Conservation (phyloP, 2,113 vertebrate species). For the Hylia prasina region DNA sequence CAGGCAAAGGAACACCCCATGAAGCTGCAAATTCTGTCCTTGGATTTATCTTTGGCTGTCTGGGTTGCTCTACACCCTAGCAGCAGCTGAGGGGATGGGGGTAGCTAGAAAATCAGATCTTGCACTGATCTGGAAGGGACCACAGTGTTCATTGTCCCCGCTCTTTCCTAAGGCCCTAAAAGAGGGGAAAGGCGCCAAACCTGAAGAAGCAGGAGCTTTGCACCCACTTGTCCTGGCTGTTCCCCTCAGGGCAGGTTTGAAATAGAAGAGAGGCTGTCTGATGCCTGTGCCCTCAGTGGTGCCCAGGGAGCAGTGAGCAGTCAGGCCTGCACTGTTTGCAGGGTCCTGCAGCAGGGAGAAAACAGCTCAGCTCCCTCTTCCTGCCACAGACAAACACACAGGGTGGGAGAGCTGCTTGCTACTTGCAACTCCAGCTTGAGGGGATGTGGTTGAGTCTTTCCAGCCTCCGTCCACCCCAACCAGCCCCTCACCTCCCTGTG, state of each 20-base stretch:
- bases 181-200: background rate
- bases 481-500: background rate
- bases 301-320: background rate
- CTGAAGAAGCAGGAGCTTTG: background rate
- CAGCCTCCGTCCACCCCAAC: background rate
- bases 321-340: accelerated
- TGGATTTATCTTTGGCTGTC: background rate
- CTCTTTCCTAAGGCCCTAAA: background rate
- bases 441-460: background rate
- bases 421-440: background rate
- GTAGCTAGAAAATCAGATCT: background rate
- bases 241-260: background rate
- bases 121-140: background rate
- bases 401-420: background rate
- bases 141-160: background rate
- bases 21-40: background rate
- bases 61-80: background rate
- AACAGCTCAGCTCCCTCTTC: background rate
- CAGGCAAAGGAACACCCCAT: background rate
- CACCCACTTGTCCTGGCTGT: background rate
- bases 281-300: background rate
- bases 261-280: background rate
- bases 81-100: background rate
- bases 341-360: background rate
- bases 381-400: background rate